phyloP scores from a whole-genome alignment of 2,113 vertebrate species.

The Trematomus loennbergii region DNA sequence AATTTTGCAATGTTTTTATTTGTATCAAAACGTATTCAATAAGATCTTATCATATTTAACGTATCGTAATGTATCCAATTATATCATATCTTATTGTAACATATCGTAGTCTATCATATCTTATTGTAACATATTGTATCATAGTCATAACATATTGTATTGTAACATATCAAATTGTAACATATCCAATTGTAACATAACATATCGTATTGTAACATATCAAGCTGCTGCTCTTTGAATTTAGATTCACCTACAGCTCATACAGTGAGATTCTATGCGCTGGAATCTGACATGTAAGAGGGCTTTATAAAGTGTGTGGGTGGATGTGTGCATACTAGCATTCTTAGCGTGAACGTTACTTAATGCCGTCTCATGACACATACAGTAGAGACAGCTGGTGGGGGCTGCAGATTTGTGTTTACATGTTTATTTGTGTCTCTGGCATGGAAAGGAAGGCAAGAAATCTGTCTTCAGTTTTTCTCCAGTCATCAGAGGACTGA shows the following conservation, averaged over 20 bases:
- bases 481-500: neutral
- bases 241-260: constrained; percentile 51
- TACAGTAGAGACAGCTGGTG: neutral
- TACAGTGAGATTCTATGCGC: neutral
- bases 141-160: no score
- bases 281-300: constrained; percentile 27
- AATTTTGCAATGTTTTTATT: no score
- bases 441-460: neutral
- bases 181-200: no score
- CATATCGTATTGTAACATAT: no score
- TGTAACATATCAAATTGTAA: no score
- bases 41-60: no score
- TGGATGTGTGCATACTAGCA: constrained; percentile 1
- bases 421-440: constrained; percentile 21
- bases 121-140: no score
- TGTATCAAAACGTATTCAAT: no score
- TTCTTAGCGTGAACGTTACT: constrained; percentile 1
- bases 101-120: no score
- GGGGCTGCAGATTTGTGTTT: neutral
- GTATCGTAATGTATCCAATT: no score
- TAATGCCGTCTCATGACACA: constrained; percentile 4
- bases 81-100: no score
- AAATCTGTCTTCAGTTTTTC: constrained; percentile 14
- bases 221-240: constrained; percentile 48
- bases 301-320: constrained; percentile 16